These are phyloP conservation scores for Nomada lathburiana DNA, from an alignment of 2,888 invertebrate genomes.

Conservation along the genomic window DNA sequence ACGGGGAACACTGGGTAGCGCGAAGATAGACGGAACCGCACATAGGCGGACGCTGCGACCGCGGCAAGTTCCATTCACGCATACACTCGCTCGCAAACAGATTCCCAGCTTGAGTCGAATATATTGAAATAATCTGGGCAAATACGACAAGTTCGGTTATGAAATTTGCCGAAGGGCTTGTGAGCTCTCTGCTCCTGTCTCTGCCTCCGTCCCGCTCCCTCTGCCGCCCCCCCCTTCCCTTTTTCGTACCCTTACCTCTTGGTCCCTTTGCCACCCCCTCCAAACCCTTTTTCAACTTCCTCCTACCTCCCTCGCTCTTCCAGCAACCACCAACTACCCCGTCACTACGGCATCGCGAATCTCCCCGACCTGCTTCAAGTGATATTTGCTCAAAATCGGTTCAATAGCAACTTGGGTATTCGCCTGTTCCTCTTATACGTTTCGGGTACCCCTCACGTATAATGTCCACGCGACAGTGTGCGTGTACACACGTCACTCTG, in stretches of 20 bases:
- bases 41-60: constrained; percentile 67
- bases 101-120: constrained; percentile 84
- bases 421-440: constrained; percentile 82
- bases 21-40: constrained; percentile 52
- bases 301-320: constrained; percentile 61
- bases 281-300: constrained; percentile 49
- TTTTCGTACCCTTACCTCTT: constrained; percentile 60
- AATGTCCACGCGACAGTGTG: constrained; percentile 52
- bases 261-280: constrained; percentile 51
- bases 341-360: constrained; percentile 69
- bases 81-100: constrained; percentile 84
- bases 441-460: constrained; percentile 72
- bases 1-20: constrained; percentile 30
- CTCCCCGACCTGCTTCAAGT: constrained; percentile 81
- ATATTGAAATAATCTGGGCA: constrained; percentile 85
- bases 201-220: constrained; percentile 53
- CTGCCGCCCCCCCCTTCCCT: constrained; percentile 22
- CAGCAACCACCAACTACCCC: constrained; percentile 64
- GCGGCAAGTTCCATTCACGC: constrained; percentile 83
- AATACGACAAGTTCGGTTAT: constrained; percentile 85
- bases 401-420: constrained; percentile 84
- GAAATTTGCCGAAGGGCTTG: constrained; percentile 85
- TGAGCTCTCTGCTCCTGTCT: constrained; percentile 78
- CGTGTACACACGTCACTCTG: neutral
- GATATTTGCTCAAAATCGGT: constrained; percentile 84